Evolutionary conservation across 53 echinoderm and acorn worm genomes (phyloP).

Genomic region (Holothuria scabra): DNA sequence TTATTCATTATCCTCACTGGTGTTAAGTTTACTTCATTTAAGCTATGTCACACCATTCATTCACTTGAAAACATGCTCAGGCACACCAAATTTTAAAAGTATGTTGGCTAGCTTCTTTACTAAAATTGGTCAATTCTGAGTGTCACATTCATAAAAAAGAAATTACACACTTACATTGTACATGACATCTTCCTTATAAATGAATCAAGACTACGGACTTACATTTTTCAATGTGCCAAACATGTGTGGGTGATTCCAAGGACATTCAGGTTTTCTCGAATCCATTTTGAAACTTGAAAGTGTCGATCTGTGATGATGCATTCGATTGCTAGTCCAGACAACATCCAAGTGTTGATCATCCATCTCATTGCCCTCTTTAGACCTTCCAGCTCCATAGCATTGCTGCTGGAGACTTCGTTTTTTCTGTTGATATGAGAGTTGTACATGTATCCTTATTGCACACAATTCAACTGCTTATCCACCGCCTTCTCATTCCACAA

Average conservation of each 20-base stretch:
- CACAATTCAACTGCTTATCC: background rate
- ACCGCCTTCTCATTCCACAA: background rate
- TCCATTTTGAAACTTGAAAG: slow-evolving; percentile 51
- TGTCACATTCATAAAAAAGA: too few species aligned
- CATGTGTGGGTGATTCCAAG: slow-evolving; percentile 55
- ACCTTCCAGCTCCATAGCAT: slow-evolving; percentile 70
- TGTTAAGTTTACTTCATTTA: too few species aligned
- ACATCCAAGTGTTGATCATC: slow-evolving; percentile 10
- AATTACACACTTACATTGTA: too few species aligned
- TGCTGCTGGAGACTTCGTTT: slow-evolving; percentile 59
- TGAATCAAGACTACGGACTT: too few species aligned
- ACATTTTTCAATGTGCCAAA: slow-evolving; percentile 74
- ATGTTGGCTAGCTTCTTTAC: too few species aligned
- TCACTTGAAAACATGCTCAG: too few species aligned
- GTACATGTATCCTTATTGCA: background rate
- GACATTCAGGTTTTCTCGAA: slow-evolving; percentile 40
- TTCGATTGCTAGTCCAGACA: slow-evolving; percentile 12
- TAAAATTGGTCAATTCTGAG: too few species aligned
- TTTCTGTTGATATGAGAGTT: slow-evolving; percentile 31
- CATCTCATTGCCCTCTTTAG: slow-evolving; percentile 31
- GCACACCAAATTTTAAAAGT: too few species aligned
- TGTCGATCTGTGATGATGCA: slow-evolving; percentile 59
- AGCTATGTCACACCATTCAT: too few species aligned
- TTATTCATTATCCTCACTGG: too few species aligned
- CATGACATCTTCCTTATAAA: too few species aligned